Percentiles rank a stretch among this genome's conserved stretches.
phyloP scores from a whole-genome alignment of 2,113 vertebrate genomes.

The Passerina amoena region DNA sequence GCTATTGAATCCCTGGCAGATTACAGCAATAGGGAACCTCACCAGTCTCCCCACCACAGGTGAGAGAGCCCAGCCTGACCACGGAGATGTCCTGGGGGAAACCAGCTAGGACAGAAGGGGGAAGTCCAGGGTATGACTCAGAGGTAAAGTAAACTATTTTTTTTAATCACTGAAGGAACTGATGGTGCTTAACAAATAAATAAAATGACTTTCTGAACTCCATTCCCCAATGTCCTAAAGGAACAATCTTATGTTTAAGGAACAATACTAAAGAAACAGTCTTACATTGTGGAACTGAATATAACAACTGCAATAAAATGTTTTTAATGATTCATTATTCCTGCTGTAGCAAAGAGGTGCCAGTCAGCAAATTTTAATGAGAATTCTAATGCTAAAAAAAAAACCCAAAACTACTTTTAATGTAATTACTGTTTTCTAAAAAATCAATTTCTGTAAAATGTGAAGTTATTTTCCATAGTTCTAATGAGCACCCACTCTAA shows the following conservation, averaged over 20 bases:
- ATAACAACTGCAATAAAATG: neutral
- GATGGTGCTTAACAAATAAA: neutral
- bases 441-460: neutral
- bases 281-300: neutral
- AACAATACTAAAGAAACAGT: neutral
- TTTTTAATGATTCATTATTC: neutral
- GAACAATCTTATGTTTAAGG: neutral
- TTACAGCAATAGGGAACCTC: constrained; percentile 29
- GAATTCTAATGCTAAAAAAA: neutral
- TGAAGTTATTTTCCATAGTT: neutral
- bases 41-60: neutral
- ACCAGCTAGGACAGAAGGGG: constrained; percentile 41
- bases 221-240: neutral
- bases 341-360: neutral
- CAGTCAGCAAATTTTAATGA: neutral
- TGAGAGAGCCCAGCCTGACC: constrained; percentile 16
- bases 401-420: neutral
- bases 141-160: constrained; percentile 40
- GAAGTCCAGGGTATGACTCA: constrained; percentile 71
- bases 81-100: constrained; percentile 35
- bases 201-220: neutral
- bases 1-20: constrained; percentile 36
- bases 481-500: neutral
- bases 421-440: neutral
- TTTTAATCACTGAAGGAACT: neutral